These are phyloP conservation scores for Metellina segmentata DNA, from an alignment of 2,888 invertebrate species.

Conservation along the genomic window DNA sequence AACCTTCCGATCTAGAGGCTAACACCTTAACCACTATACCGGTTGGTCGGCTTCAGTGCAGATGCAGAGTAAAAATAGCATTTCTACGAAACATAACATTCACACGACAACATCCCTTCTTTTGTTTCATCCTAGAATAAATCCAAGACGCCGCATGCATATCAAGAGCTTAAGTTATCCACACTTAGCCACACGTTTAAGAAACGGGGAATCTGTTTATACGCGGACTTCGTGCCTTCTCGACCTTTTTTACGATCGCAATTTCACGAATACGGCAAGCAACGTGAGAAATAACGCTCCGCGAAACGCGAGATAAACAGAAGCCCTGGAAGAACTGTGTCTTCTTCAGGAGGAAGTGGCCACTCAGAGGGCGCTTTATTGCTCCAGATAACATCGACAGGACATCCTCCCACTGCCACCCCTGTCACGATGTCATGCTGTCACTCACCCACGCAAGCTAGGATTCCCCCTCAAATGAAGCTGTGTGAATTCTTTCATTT, in stretches of 20 bases:
- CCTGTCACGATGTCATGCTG: slow-evolving; percentile 6
- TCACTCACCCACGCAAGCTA: slow-evolving; percentile 43
- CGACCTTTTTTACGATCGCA: no score
- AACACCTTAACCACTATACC: no score
- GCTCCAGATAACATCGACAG: slow-evolving; percentile 25
- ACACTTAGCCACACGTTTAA: no score
- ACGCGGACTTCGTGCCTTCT: neutral
- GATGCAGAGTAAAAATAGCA: no score
- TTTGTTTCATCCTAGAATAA: no score
- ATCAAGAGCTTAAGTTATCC: no score
- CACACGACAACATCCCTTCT: no score
- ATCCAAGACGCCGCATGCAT: no score
- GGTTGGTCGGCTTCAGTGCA: no score
- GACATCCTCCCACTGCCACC: slow-evolving; percentile 5
- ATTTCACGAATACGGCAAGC: neutral
- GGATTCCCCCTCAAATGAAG: neutral
- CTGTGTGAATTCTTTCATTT: neutral
- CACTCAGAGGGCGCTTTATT: slow-evolving; percentile 23
- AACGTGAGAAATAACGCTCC: slow-evolving; percentile 7
- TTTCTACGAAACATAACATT: no score
- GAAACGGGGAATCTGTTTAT: no score
- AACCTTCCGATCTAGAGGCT: no score
- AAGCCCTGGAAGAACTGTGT: neutral
- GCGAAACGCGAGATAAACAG: slow-evolving; percentile 3
- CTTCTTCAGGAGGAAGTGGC: slow-evolving; percentile 15